phyloP scores from a whole-genome alignment of 2,888 invertebrate genomes.

The Chaitophorus viminalis region DNA sequence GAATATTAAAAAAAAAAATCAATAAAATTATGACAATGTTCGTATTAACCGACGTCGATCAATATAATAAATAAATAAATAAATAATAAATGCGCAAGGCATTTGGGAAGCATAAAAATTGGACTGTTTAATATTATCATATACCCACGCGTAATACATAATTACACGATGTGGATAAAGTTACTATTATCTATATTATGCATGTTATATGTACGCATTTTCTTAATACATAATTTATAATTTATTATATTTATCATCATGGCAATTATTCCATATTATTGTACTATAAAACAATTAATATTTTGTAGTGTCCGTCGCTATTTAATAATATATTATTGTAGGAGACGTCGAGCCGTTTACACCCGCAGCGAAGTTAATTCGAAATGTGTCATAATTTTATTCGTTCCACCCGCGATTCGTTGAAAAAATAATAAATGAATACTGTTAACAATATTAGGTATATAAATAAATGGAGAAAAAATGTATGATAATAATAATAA shows the following conservation, averaged over 20 bases:
- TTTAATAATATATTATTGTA: neutral
- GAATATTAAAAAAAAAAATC: neutral
- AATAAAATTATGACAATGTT: conserved; percentile 49
- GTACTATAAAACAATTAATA: too few species aligned
- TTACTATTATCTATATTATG: too few species aligned
- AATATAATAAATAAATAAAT: too few species aligned
- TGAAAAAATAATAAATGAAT: neutral
- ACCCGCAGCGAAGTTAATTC: neutral
- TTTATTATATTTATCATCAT: conserved; percentile 7
- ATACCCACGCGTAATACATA: too few species aligned
- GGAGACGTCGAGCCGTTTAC: neutral
- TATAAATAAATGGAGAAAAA: neutral
- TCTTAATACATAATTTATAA: too few species aligned
- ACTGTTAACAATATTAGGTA: neutral
- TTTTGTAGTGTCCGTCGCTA: neutral
- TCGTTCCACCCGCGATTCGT: conserved; percentile 28
- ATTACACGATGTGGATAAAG: too few species aligned
- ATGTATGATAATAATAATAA: neutral
- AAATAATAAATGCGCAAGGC: neutral
- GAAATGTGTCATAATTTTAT: conserved; percentile 45
- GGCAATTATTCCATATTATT: conserved; percentile 22
- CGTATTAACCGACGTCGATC: neutral
- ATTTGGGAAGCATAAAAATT: neutral
- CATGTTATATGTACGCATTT: too few species aligned
- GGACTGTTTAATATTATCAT: too few species aligned